Percentiles rank a stretch among this genome's conserved stretches.
These are phyloP conservation scores for Crioceris asparagi DNA, from an alignment of 2,888 invertebrate genomes.

Conservation along the genomic window DNA sequence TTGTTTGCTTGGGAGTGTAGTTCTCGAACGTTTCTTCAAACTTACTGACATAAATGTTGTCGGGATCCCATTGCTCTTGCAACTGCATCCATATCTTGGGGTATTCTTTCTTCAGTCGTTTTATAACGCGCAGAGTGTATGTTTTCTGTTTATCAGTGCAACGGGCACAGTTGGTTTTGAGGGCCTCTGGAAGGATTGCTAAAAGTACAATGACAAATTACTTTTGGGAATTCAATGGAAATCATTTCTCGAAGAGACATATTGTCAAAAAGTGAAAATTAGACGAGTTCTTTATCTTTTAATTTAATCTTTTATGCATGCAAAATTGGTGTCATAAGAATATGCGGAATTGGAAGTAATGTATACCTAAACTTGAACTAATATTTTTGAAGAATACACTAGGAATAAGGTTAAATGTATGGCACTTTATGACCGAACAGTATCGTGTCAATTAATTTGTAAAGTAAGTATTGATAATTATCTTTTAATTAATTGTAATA, in stretches of 20 bases:
- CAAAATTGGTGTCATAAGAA: no score
- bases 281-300: no score
- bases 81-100: slow-evolving; percentile 58
- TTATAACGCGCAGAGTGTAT: slow-evolving; percentile 54
- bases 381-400: no score
- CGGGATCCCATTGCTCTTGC: slow-evolving; percentile 56
- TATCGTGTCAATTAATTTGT: no score
- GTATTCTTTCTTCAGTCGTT: slow-evolving; percentile 51
- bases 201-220: slow-evolving; percentile 18
- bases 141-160: slow-evolving; percentile 58
- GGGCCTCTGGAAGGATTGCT: slow-evolving; percentile 62
- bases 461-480: no score
- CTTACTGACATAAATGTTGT: slow-evolving; percentile 47
- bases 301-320: no score
- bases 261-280: no score
- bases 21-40: slow-evolving; percentile 33
- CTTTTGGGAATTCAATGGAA: neutral
- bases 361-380: no score
- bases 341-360: no score
- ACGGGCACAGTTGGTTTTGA: slow-evolving; percentile 52
- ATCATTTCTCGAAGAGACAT: neutral
- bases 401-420: no score
- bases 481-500: no score
- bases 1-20: slow-evolving; percentile 1
- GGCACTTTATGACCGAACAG: no score